These are phyloP conservation scores for Bombus fervidus DNA, from an alignment of 1,140 invertebrate genomes.

Conservation along the genomic window DNA sequence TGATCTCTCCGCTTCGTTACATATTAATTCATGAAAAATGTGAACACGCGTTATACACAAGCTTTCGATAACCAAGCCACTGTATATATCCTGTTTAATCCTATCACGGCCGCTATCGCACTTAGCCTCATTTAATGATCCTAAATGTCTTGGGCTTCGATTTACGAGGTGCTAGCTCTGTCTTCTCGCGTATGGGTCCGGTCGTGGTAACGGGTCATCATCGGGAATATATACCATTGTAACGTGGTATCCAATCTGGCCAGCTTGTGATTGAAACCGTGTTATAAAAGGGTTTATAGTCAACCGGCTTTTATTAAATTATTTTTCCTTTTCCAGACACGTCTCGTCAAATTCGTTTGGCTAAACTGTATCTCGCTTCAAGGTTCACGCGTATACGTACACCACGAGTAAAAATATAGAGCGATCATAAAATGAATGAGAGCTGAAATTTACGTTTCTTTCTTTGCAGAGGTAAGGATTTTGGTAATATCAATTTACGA, in stretches of 20 bases:
- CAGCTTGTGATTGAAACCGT: conserved; percentile 19
- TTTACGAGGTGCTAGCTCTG: conserved; percentile 23
- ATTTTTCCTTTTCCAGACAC: background rate
- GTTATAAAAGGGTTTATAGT: conserved; percentile 9
- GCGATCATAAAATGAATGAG: no score
- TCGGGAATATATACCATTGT: background rate
- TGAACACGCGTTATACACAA: background rate
- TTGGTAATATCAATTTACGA: no score
- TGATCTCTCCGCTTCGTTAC: background rate
- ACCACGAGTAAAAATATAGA: background rate
- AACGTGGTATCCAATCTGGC: conserved; percentile 1
- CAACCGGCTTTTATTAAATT: background rate
- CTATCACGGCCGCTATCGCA: conserved; percentile 5
- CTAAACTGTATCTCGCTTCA: background rate
- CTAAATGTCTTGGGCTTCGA: conserved; percentile 30
- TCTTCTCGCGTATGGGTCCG: background rate
- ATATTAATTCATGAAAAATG: background rate
- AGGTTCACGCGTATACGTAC: background rate
- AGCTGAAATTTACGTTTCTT: no score
- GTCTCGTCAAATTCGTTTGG: background rate
- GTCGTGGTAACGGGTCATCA: background rate
- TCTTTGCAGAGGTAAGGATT: no score
- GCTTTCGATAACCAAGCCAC: background rate
- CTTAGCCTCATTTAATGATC: conserved; percentile 24
- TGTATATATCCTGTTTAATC: background rate